Conservation (phyloP, 2,888 invertebrate genomes). For the Buathra laborator region DNA sequence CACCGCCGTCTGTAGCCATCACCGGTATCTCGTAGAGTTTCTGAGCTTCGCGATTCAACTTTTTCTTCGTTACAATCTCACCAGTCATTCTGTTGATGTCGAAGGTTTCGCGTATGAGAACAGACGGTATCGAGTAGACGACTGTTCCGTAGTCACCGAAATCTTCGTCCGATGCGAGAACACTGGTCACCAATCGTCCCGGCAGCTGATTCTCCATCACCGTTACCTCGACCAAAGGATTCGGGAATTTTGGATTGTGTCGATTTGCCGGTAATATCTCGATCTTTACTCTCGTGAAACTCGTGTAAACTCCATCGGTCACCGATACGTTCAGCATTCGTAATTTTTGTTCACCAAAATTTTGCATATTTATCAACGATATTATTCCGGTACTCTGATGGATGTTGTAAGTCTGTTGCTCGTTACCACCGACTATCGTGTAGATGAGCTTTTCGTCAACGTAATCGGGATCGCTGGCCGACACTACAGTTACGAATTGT, state of each 20-base stretch:
- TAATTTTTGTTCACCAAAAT: constrained; percentile 89
- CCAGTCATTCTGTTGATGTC: constrained; percentile 91
- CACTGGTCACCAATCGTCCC: constrained; percentile 91
- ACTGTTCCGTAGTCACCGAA: constrained; percentile 91
- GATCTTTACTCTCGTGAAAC: constrained; percentile 93
- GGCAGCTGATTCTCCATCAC: constrained; percentile 93
- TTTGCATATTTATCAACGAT: constrained; percentile 91
- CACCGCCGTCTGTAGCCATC: constrained; percentile 93
- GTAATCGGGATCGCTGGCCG: constrained; percentile 95
- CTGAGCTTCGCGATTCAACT: constrained; percentile 91
- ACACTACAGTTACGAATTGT: constrained; percentile 94
- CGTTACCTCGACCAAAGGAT: constrained; percentile 91
- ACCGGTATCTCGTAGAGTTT: constrained; percentile 92
- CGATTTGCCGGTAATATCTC: constrained; percentile 92
- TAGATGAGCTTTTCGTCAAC: constrained; percentile 92
- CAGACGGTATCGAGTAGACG: constrained; percentile 92
- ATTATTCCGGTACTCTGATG: constrained; percentile 88
- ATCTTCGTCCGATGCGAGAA: constrained; percentile 93
- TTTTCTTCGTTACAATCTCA: constrained; percentile 89
- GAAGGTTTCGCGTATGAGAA: constrained; percentile 90
- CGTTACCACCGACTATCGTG: constrained; percentile 93
- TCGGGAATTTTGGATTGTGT: constrained; percentile 92
- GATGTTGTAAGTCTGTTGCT: constrained; percentile 91
- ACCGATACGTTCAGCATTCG: constrained; percentile 96
- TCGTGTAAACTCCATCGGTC: constrained; percentile 97